phyloP scores from a whole-genome alignment of 1,140 invertebrate species.

The Hydropsyche tenuis region DNA sequence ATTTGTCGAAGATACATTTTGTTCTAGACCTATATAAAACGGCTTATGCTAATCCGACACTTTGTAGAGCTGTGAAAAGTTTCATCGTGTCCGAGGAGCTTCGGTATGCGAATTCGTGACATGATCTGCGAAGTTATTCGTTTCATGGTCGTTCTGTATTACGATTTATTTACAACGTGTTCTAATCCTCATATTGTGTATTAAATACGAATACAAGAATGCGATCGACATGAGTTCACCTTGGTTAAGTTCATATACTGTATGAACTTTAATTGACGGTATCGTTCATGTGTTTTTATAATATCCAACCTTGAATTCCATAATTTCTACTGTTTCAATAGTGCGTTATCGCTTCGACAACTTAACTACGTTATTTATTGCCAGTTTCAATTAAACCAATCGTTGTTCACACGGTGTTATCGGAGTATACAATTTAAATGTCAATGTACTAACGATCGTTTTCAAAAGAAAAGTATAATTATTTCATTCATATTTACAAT shows the following conservation, averaged over 20 bases:
- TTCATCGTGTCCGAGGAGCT: not conserved
- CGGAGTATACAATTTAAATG: no score
- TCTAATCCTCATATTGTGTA: not conserved
- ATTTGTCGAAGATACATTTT: not conserved
- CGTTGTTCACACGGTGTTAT: no score
- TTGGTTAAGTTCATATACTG: constrained; percentile 10
- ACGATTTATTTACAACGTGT: not conserved
- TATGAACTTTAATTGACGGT: not conserved
- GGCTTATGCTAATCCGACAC: not conserved
- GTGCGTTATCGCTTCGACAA: no score
- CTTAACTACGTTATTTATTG: no score
- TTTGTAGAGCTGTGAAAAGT: no score
- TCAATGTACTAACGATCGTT: no score
- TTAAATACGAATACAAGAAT: constrained; percentile 5
- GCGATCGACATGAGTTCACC: not conserved
- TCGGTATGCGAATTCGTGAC: constrained; percentile 8
- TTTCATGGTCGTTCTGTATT: constrained; percentile 13
- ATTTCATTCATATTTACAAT: no score
- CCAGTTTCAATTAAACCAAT: no score
- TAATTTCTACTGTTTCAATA: no score
- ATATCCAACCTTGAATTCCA: no score
- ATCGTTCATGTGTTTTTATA: no score
- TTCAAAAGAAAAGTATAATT: no score
- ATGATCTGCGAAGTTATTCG: constrained; percentile 14
- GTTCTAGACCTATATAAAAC: not conserved